Base-by-base conservation (phyloP, 2,888 invertebrate genomes). In the Clivina fossor region DNA sequence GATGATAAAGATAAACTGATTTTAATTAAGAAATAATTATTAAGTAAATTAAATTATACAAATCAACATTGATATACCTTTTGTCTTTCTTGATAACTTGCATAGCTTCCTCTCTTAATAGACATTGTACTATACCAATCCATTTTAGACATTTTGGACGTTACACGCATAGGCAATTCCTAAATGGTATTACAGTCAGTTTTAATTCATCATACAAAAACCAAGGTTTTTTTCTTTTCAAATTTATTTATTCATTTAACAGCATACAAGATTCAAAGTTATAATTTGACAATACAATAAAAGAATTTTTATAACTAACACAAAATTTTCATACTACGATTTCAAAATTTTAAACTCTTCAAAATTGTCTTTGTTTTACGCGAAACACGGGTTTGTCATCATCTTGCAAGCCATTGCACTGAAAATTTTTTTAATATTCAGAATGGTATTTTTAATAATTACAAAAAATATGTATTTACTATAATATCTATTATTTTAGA, bases 121-220 rank as follows among this genome's bases (percentile, higher is more conserved):
- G 64, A 64, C 20, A 66, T 64, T 2, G 62, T 44, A 49, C 65
- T 65, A 15, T 64, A 65, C 19, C 65, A 51, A 4, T 62, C 63
- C 9, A 40, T 41, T 55, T 58, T 64, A 22, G 58, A 20, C 15
- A n/a, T n/a, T n/a, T n/a, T n/a, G n/a, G n/a, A n/a, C n/a, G n/a
- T n/a, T n/a, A n/a, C n/a, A n/a, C 26, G 24, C 22, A n/a, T n/a
- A 11, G 13, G 2, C 19, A 18, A 4, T 18, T 35, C 48, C 35
- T 37, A 48, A 22, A n/a, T n/a, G n/a, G n/a, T n/a, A n/a, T n/a
- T n/a, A n/a, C n/a, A n/a, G n/a, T n/a, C n/a, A n/a, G n/a, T n/a
- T n/a, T n/a, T n/a, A n/a, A n/a, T n/a, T n/a, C n/a, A n/a, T n/a
- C n/a, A n/a, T n/a, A n/a, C 9, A 24, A 9, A 24, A 24, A 9